A percentile compares a stretch with the other conserved stretches of the same genome.
These are phyloP conservation scores for Eurytemora carolleeae DNA, from an alignment of 1,140 invertebrate genomes.

Conservation along the genomic window DNA sequence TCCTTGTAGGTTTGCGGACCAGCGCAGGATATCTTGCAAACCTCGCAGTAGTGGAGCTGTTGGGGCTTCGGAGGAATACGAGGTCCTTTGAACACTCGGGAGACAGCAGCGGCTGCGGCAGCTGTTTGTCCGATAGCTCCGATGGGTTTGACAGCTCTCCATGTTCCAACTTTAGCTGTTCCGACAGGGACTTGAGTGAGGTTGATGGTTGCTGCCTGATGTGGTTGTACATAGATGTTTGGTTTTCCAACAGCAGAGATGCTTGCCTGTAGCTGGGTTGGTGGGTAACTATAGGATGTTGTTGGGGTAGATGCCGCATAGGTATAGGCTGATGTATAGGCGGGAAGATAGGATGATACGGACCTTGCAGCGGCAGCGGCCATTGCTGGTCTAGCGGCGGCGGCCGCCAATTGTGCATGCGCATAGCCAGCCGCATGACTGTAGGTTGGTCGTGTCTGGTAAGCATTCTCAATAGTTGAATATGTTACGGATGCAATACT, in stretches of 20 bases:
- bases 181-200: background rate
- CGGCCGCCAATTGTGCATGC: background rate
- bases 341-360: background rate
- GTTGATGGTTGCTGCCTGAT: background rate
- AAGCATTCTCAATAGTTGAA: background rate
- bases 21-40: slow-evolving; percentile 93
- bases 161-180: background rate
- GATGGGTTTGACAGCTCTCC: background rate
- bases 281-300: background rate
- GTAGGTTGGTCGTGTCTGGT: background rate
- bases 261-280: background rate
- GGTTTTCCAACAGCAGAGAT: background rate
- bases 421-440: background rate
- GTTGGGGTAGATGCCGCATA: background rate
- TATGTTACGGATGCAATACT: background rate
- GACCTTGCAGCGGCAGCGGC: background rate
- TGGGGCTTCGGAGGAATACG: slow-evolving; percentile 69
- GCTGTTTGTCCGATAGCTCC: slow-evolving; percentile 20
- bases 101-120: slow-evolving; percentile 30
- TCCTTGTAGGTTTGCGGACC: slow-evolving; percentile 88
- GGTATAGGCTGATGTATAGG: background rate
- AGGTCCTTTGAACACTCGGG: slow-evolving; percentile 38
- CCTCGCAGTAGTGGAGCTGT: slow-evolving; percentile 81
- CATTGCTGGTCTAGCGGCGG: background rate
- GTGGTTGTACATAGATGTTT: background rate